Evolutionary conservation across 1,140 invertebrate genomes (phyloP), one percentile per base, ranked within the genome.

Genomic region (Chrysopa pallens): DNA sequence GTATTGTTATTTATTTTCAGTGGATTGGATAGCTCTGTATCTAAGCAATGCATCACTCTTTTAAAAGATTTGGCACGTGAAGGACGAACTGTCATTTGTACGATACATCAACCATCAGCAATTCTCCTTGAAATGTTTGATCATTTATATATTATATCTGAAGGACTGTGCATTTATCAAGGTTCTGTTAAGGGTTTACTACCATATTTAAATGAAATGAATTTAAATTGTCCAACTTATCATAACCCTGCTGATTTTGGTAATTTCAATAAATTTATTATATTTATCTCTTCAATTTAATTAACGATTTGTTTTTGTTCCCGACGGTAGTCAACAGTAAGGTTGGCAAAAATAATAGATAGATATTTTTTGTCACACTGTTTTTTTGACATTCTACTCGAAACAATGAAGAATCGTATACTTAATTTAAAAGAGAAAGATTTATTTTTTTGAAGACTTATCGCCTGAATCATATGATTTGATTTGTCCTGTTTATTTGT

Each of bases 191-290:
- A 67, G 27, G 73, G 75, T 37, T 58, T 93, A 4, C 63, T 93
- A 13, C 80, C 85, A 1, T 93, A 84, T 62, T 64, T 93, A 40
- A 62, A 70, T 27, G 69, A 74, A 39, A 64, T 80, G 36, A 71
- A 75, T 36, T 63, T 92, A 2, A 60, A 72, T 2, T 93, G 89
- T 64, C 89, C 88, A 1, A 70, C 75, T 8, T 89, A 86, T 58
- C 85, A 93, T 54, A 93, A 92, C 65, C 86, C 87, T 36, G 80
- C 86, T 23, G 89, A 94, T 67, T 93, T 80, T 65, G 67, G 85
- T 90, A 66, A 76, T 76, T 69, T 50, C 4, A 13, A 43, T 23
- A 23, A 23, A 23, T 23, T 23, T 23, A 23, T 23, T 23, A 5
- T 23, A 3, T n/a, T n/a, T n/a, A n/a, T n/a, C n/a, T n/a, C n/a